Conservation (phyloP, 2,113 vertebrate species). For the Puntigrus tetrazona region DNA sequence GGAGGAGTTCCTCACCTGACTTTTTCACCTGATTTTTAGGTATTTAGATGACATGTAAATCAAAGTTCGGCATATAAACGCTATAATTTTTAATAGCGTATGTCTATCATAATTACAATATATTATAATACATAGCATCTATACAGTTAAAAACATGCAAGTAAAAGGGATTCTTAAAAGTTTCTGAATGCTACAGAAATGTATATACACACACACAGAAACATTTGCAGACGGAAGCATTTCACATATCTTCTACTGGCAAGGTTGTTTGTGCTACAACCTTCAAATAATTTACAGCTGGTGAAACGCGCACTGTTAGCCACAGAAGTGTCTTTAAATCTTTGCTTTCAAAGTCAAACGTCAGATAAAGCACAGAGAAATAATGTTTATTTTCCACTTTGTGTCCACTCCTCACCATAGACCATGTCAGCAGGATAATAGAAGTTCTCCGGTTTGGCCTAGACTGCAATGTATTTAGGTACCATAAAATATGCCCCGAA, state of each 20-base stretch:
- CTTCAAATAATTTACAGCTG: slow-evolving; percentile 78
- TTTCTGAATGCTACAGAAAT: not conserved
- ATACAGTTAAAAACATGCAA: not conserved
- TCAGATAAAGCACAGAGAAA: slow-evolving; percentile 78
- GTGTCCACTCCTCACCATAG: slow-evolving; percentile 71
- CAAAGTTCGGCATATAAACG: not conserved
- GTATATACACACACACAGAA: slow-evolving; percentile 43
- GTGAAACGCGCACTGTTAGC: slow-evolving; percentile 73
- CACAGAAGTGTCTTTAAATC: slow-evolving; percentile 78
- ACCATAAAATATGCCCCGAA: slow-evolving; percentile 21
- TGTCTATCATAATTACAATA: not conserved
- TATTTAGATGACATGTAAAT: not conserved
- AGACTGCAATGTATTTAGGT: slow-evolving; percentile 39
- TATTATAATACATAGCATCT: not conserved
- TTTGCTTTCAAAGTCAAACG: slow-evolving; percentile 80
- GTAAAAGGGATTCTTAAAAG: not conserved
- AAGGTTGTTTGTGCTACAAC: slow-evolving; percentile 73
- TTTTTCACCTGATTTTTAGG: too few relatives aligned
- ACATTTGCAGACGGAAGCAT: slow-evolving; percentile 48
- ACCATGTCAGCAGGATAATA: slow-evolving; percentile 41
- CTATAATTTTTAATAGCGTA: too few relatives aligned
- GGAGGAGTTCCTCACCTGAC: not conserved
- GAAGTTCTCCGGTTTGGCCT: slow-evolving; percentile 32
- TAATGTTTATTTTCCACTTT: slow-evolving; percentile 81
- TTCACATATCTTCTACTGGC: slow-evolving; percentile 67